A percentile compares a stretch with the other conserved stretches of the same genome.
These are phyloP conservation scores for Euwallacea similis DNA, from an alignment of 1,140 invertebrate genomes.

Conservation along the genomic window DNA sequence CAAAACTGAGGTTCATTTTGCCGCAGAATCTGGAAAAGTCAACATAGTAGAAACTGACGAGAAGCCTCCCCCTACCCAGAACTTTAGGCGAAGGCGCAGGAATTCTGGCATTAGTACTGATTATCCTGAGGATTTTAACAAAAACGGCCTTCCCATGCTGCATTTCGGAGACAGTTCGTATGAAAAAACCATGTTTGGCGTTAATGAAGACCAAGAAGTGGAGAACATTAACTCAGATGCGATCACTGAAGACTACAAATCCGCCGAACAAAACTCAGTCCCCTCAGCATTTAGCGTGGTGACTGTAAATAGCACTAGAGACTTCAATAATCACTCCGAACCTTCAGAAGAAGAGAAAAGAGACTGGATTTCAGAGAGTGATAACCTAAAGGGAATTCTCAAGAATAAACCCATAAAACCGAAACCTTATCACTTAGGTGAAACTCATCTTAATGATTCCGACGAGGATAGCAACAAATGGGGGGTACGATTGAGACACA, in stretches of 20 bases:
- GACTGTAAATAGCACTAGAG: slow-evolving; percentile 46
- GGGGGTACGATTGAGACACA: slow-evolving; percentile 55
- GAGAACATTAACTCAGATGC: no score
- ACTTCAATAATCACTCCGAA: slow-evolving; percentile 23
- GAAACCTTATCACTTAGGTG: slow-evolving; percentile 68
- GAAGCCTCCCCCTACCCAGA: slow-evolving; percentile 78
- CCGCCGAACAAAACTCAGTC: slow-evolving; percentile 3
- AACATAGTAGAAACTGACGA: slow-evolving; percentile 86
- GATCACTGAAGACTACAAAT: neutral
- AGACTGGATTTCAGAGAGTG: slow-evolving; percentile 48
- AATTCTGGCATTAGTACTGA: slow-evolving; percentile 41
- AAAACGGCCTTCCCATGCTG: slow-evolving; percentile 54
- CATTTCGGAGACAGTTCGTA: slow-evolving; percentile 59
- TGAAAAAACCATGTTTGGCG: slow-evolving; percentile 54
- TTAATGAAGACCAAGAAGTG: slow-evolving; percentile 35
- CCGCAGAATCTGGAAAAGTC: slow-evolving; percentile 77
- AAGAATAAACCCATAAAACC: slow-evolving; percentile 72
- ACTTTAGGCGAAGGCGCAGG: slow-evolving; percentile 68
- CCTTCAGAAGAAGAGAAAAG: slow-evolving; percentile 53
- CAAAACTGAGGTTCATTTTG: slow-evolving; percentile 84
- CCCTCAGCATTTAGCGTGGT: slow-evolving; percentile 42
- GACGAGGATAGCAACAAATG: slow-evolving; percentile 52
- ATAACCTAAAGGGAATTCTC: slow-evolving; percentile 67
- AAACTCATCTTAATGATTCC: slow-evolving; percentile 51
- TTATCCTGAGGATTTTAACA: slow-evolving; percentile 46